Evolutionary conservation across 2,113 vertebrate species (phyloP), one percentile per base, ranked within the genome.

Genomic region (Amblyornis subalaris): DNA sequence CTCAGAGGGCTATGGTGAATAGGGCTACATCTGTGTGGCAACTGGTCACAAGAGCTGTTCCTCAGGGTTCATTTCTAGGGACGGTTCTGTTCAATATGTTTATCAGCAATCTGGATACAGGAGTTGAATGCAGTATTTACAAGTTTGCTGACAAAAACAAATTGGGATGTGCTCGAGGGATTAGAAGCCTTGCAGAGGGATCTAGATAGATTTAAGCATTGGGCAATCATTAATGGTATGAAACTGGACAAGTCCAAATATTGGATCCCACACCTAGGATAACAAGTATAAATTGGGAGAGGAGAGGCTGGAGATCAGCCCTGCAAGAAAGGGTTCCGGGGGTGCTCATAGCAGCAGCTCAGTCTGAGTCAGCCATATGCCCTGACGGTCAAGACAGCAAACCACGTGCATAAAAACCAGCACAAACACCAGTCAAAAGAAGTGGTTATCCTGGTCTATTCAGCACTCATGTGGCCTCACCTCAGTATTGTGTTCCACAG

Each of bases 31-130:
- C 33, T 75, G 25, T 33, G 45, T 60, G 28, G 35, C 1, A 8
- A 6, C 6, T 3, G 3, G n/a, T n/a, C 35, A 78, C 38, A 44
- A 35, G 55, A 1, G 0, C 21, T 69, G 33, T 1, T 65, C 62
- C 35, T 79, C 64, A 53, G 38, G 16, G 54, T 4, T 73, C 75
- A 78, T 2, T 26, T 42, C 3, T 10, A 69, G 36, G 33, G 53
- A 22, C 24, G 33, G 54, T 2, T 73, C 64, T 28, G 21, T 53
- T 77, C 45, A 44, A 25, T 20, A 26, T 7, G 4, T 57, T 79
- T 72, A 44, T 45, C 38, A 72, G n/a, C 12, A 5, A 29, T 36
- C 36, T 55, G 36, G 58, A 36, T 23, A 26, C 36, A 44, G 28
- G 28, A 84, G 19, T 6, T 72, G 19, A 57, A 72, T 11, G 23